Evolutionary conservation across 2,888 invertebrate species (phyloP).

Genomic region (Sycophila texana): DNA sequence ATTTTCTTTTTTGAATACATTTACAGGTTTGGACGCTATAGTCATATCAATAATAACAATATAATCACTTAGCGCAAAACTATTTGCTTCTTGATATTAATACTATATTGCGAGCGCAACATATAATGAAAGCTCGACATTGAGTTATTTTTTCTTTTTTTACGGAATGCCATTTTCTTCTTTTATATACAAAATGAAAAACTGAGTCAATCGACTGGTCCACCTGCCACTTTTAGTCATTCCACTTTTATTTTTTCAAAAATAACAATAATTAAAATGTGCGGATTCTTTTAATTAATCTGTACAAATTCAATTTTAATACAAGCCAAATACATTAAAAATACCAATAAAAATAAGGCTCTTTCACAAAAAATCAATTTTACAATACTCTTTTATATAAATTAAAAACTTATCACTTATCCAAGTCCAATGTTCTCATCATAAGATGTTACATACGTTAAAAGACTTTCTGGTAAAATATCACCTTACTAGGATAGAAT

Average conservation of each 20-base stretch:
- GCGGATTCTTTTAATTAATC: conserved; percentile 27
- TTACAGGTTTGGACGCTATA: conserved; percentile 40
- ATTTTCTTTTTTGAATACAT: conserved; percentile 47
- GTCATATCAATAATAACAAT: conserved; percentile 47
- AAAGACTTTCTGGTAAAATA: conserved; percentile 36
- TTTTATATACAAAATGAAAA: conserved; percentile 52
- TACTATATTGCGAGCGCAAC: conserved; percentile 61
- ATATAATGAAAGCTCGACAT: conserved; percentile 56
- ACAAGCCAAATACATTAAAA: conserved; percentile 29
- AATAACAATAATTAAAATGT: conserved; percentile 43
- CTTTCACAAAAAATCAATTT: conserved; percentile 31
- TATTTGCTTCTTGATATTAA: conserved; percentile 52
- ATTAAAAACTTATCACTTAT: conserved; percentile 44
- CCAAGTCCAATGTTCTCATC: conserved; percentile 8
- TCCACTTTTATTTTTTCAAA: conserved; percentile 17
- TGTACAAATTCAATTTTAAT: conserved; percentile 34
- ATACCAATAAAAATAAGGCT: conserved; percentile 42
- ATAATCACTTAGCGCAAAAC: conserved; percentile 27
- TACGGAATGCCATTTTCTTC: conserved; percentile 46
- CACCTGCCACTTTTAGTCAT: conserved; percentile 27
- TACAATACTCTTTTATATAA: conserved; percentile 25
- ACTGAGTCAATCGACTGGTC: conserved; percentile 49
- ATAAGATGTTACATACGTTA: conserved; percentile 9
- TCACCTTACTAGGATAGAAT: conserved; percentile 22
- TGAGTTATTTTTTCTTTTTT: conserved; percentile 24